These are phyloP conservation scores for Cheirogaleus major DNA, from an alignment of 2,797 vertebrate species.

Conservation along the genomic window DNA sequence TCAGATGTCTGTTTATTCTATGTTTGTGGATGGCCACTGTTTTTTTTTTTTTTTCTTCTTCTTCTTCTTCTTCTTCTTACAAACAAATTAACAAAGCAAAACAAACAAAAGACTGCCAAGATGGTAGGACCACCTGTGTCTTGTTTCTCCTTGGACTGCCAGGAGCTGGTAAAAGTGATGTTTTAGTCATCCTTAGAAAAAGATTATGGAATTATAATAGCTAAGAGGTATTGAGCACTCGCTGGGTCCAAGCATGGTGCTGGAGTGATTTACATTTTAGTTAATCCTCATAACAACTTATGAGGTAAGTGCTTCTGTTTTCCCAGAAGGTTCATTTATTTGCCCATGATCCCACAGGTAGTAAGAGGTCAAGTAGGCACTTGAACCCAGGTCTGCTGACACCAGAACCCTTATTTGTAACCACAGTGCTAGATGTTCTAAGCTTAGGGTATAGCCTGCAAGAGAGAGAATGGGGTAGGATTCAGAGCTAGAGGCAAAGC, in stretches of 20 bases:
- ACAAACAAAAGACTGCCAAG: neutral
- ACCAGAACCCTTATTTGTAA: neutral
- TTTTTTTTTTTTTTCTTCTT: neutral
- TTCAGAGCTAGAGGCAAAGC: neutral
- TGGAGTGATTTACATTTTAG: slow-evolving; percentile 19
- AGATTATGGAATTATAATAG: neutral
- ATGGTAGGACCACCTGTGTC: neutral
- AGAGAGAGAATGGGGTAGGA: neutral
- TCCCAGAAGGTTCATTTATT: slow-evolving; percentile 32
- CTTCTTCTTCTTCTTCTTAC: neutral
- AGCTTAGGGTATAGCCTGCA: neutral
- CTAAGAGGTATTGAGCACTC: neutral
- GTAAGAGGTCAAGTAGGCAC: slow-evolving; percentile 15
- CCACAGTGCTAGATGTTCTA: neutral
- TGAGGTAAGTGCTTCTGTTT: neutral
- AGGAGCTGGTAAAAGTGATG: neutral
- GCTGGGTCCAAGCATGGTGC: neutral
- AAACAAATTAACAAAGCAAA: slow-evolving; percentile 42
- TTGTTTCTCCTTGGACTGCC: neutral
- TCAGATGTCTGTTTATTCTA: neutral
- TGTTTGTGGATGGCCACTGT: neutral
- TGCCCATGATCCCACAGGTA: neutral
- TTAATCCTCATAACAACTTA: neutral
- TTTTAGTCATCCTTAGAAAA: slow-evolving; percentile 35
- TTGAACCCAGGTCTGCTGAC: neutral